Base-by-base conservation (phyloP, 2,797 vertebrate genomes). In the Amazona ochrocephala region DNA sequence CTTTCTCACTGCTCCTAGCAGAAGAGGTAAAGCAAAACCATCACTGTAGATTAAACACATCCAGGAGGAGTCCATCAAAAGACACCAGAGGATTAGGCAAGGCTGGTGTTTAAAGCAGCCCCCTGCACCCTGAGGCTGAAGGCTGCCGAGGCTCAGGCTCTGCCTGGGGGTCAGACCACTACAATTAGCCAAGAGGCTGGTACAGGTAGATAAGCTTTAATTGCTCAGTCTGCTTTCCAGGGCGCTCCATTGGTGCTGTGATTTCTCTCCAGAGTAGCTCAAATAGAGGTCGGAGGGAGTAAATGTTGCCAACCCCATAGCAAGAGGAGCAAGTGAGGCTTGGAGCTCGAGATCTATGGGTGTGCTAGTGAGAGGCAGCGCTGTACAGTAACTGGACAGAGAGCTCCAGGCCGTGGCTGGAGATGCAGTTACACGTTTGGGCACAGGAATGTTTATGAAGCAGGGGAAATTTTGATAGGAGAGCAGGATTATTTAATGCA, bases 21-120 rank as follows among this genome's bases (percentile, higher is more conserved):
- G 42, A 41, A 74, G 26, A 34, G 37, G 23, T 29, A 30, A 71
- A 71, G 73, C 45, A 37, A 18, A 34, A 14, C 22, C 11, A 2
- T 64, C 4, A 1, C 19, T 15, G 26, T 0, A 7, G 48, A 21
- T 77, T 7, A 19, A 34, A 37, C 3, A 2, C 9, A 2, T 11
- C 7, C 42, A 48, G 70, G 51, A 74, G 75, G 18, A 32, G 44
- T 9, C 68, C 17, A 6, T 39, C 29, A 34, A 4, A 54, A 42
- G 64, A 22, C 34, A 34, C 5, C 0, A 2, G 24, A 80, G 68
- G 84, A 41, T 76, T 34, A 17, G 54, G 58, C 30, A 67, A 51
- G 41, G 34, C 42, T 79, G 71, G 21, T 17, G 47, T 30, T 80
- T 14, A 37, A 65, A 62, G 80, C 73, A 85, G 18, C 11, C 27